Percentiles rank a stretch among this genome's conserved stretches.
Conservation (phyloP, 1,140 invertebrate genomes). For the Paralvinella palmiformis region DNA sequence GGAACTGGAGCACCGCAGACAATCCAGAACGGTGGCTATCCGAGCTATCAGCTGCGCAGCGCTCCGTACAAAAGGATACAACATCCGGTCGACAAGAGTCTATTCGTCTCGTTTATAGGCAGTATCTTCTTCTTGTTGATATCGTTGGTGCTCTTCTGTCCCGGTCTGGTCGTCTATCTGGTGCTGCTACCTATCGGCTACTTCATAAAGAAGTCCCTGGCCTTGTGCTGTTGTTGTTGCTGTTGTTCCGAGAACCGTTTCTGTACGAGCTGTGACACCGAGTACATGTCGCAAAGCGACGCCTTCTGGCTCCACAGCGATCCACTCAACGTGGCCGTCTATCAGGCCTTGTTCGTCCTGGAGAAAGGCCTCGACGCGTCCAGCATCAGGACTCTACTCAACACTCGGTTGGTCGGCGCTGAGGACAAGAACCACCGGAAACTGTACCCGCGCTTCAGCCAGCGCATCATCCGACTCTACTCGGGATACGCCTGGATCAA, state of each 20-base stretch:
- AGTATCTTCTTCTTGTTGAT: constrained; percentile 43
- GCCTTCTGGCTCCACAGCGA: constrained; percentile 52
- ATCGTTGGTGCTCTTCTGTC: constrained; percentile 42
- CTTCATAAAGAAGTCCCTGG: constrained; percentile 36
- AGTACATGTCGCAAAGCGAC: constrained; percentile 47
- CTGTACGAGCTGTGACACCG: constrained; percentile 33
- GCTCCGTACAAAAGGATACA: constrained; percentile 41
- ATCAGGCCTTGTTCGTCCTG: constrained; percentile 53
- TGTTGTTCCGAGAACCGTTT: constrained; percentile 27
- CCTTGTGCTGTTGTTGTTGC: constrained; percentile 27
- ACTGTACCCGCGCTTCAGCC: constrained; percentile 53
- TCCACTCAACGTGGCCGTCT: constrained; percentile 44
- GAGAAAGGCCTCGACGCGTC: constrained; percentile 50
- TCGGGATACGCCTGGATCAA: constrained; percentile 54
- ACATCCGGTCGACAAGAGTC: constrained; percentile 51
- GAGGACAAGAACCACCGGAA: constrained; percentile 44
- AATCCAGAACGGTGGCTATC: too few species aligned
- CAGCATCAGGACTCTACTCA: constrained; percentile 51
- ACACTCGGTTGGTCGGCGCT: constrained; percentile 49
- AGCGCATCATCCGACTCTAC: constrained; percentile 46
- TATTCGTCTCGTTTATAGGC: constrained; percentile 43
- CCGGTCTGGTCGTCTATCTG: constrained; percentile 32
- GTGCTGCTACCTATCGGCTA: constrained; percentile 43
- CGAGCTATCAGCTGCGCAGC: too few species aligned
- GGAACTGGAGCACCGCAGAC: too few species aligned